phyloP scores from a whole-genome alignment of 53 echinoderm and acorn worm genomes.

The Astropecten irregularis region DNA sequence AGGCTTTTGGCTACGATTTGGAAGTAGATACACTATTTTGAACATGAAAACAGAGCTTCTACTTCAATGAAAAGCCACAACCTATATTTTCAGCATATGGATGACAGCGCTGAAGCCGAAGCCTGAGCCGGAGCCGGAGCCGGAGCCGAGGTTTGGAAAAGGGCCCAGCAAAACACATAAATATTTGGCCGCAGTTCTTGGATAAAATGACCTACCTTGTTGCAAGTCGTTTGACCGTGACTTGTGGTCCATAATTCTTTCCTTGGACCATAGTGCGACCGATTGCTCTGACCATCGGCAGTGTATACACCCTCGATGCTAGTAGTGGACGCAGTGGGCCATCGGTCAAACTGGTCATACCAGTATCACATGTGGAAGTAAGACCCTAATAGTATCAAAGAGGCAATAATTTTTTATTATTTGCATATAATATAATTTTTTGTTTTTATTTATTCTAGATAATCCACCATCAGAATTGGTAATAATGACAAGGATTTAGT shows the following conservation, averaged over 20 bases:
- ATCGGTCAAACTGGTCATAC: conserved; percentile 79
- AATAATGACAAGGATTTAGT: neutral
- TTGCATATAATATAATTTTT: neutral
- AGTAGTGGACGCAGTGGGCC: conserved; percentile 89
- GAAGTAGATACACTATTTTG: too few species aligned
- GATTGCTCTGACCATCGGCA: conserved; percentile 96
- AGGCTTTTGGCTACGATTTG: too few species aligned
- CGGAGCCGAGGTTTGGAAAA: too few species aligned
- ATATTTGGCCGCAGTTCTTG: too few species aligned
- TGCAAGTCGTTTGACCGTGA: conserved; percentile 96
- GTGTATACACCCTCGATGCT: conserved; percentile 96
- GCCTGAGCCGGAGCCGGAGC: too few species aligned
- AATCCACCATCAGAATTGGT: neutral
- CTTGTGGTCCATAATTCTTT: conserved; percentile 98
- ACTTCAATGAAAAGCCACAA: too few species aligned
- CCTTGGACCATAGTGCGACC: conserved; percentile 99
- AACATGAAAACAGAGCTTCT: too few species aligned
- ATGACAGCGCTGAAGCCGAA: too few species aligned
- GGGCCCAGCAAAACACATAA: too few species aligned
- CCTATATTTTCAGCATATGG: too few species aligned
- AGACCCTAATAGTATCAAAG: conserved; percentile 48
- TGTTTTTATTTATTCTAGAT: neutral
- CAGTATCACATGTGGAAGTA: conserved; percentile 63
- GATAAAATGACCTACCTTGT: conserved; percentile 98
- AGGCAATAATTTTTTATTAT: neutral